A percentile compares a stretch with the other conserved stretches of the same genome.
Evolutionary conservation across 2,113 vertebrate genomes (phyloP).

Genomic region (Sinosuthora webbiana): DNA sequence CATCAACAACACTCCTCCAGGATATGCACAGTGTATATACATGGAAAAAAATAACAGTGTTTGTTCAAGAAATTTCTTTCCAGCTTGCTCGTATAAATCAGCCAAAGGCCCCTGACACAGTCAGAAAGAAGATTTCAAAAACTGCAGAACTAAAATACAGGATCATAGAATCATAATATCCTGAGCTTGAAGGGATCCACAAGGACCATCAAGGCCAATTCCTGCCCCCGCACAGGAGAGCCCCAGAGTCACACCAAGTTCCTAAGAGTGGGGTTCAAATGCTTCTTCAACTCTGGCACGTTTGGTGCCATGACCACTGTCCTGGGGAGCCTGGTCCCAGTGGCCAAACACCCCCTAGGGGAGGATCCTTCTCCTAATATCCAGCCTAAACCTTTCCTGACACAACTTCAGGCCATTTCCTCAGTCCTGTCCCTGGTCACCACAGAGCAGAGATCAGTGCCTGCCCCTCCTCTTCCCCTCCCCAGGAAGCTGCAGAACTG

Average conservation of each 20-base stretch:
- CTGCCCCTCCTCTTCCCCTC: neutral
- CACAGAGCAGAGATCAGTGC: neutral
- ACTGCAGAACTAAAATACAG: rapidly evolving
- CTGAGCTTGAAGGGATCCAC: neutral
- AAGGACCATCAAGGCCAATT: neutral
- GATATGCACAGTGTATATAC: rapidly evolving
- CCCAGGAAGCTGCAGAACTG: neutral
- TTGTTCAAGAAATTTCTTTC: neutral
- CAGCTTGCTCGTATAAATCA: neutral
- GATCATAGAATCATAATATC: neutral
- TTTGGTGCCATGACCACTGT: neutral
- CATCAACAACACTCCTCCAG: neutral
- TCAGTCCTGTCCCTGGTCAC: neutral
- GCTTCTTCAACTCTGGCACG: neutral
- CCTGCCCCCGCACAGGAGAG: neutral
- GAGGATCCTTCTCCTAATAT: neutral
- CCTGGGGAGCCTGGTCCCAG: neutral
- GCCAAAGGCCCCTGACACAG: neutral
- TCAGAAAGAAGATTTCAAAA: neutral
- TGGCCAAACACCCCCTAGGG: neutral
- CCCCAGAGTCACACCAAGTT: neutral
- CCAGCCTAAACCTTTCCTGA: neutral
- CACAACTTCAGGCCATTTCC: neutral
- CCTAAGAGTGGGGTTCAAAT: neutral
- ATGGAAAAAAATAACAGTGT: rapidly evolving